Evolutionary conservation across 2,888 invertebrate species (phyloP).

Genomic region (Gnatocerus cornutus): DNA sequence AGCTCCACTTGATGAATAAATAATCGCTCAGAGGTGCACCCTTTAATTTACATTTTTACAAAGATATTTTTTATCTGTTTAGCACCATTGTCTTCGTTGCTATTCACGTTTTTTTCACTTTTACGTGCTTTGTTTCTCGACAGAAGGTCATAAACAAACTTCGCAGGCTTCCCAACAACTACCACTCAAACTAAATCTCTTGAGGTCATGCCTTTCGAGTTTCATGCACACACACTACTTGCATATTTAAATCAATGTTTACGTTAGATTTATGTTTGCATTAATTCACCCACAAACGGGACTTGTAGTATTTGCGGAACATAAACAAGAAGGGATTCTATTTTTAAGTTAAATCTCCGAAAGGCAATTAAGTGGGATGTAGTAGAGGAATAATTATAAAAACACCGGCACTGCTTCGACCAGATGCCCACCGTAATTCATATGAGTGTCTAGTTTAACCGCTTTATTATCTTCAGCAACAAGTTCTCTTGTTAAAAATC

Average conservation of each 20-base stretch:
- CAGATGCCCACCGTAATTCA: background rate
- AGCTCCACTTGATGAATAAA: too few species aligned
- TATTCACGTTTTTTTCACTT: background rate
- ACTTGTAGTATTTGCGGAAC: constrained; percentile 5
- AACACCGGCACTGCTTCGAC: background rate
- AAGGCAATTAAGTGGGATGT: constrained; percentile 9
- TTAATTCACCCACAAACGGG: constrained; percentile 19
- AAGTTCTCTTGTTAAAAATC: constrained; percentile 10
- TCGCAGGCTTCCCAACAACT: constrained; percentile 21
- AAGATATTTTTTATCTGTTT: too few species aligned
- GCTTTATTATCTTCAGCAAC: constrained; percentile 1
- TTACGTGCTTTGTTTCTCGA: background rate
- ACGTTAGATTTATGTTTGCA: constrained; percentile 28
- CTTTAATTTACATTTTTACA: too few species aligned
- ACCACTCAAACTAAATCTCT: constrained; percentile 20
- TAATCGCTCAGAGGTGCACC: too few species aligned
- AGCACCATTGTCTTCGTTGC: background rate
- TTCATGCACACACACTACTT: constrained; percentile 25
- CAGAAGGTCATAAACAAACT: background rate
- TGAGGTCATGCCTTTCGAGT: constrained; percentile 19
- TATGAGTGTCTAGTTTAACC: background rate
- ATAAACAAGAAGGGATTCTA: constrained; percentile 14
- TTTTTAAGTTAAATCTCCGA: background rate
- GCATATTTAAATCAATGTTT: constrained; percentile 41
- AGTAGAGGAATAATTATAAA: background rate